Evolutionary conservation across 2,888 invertebrate genomes (phyloP), one percentile per base, ranked within the genome.

Genomic region (Tillus elongatus): DNA sequence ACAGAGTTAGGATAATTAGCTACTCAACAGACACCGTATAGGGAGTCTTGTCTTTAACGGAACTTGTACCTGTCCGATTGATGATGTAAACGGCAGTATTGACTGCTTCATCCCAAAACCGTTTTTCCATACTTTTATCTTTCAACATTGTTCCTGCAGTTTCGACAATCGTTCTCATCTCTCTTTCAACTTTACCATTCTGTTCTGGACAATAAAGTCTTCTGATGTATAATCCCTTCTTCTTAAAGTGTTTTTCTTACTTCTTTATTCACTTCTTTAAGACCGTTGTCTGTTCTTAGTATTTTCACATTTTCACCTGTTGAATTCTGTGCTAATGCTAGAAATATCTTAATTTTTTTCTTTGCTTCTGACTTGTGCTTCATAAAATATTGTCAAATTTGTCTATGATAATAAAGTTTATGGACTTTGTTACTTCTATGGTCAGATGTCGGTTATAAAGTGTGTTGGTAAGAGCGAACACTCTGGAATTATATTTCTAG

Each of bases 101-200:
- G 13, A 45, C 41, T 3, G 58, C 60, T 42, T 63, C 58, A 11
- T 57, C 60, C 60, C 59, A 57, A 31, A 51, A 48, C 9, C 35
- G 41, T 19, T 16, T 8, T n/a, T 12, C 10, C 13, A 36, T 15
- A 15, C 26, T 12, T 9, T 12, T 29, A 6, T 8, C 30, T 2
- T 49, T 44, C 4, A 55, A n/a, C 43, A 57, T 43, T 12, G 44
- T 41, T 35, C 58, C 43, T 12, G 54, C 55, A 12, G 54, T 47
- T 42, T 60, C 59, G 4, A 60, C 45, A n/a, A 58, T 45, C 26
- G 54, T 59, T 32, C 56, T 43, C 41, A 52, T 63, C 37, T 60
- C 54, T 8, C 57, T 44, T 36, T 61, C 59, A 0, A 55, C 53
- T 35, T 46, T 41, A 2, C 60, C 58, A 43, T 64, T 66, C 44